phyloP scores from a whole-genome alignment of 2,113 vertebrate genomes.

The Peromyscus polionotus region DNA sequence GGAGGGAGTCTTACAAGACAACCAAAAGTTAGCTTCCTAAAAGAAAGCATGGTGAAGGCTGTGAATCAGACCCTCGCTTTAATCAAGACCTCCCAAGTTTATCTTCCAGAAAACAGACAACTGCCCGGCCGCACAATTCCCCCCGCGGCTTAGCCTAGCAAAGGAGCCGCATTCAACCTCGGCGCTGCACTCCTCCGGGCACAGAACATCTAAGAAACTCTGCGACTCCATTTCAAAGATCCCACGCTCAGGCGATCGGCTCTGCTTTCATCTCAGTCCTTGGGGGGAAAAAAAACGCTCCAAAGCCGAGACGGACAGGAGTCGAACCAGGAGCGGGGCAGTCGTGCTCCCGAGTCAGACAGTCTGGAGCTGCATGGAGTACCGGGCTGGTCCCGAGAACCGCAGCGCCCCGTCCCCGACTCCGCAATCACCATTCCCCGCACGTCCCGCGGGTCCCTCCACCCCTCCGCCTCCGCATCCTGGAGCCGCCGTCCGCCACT shows the following conservation, averaged over 20 bases:
- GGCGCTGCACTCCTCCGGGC: neutral
- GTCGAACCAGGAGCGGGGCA: neutral
- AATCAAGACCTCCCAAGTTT: neutral
- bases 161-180: neutral
- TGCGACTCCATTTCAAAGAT: conserved; percentile 29
- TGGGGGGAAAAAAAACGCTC: neutral
- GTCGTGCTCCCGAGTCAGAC: neutral
- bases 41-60: neutral
- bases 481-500: neutral
- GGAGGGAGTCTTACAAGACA: neutral
- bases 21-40: conserved; percentile 57
- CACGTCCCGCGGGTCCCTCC: neutral
- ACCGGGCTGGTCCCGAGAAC: neutral
- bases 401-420: neutral
- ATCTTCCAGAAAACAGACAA: neutral
- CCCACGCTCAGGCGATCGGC: neutral
- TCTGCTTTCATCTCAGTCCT: neutral
- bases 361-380: neutral
- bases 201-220: neutral
- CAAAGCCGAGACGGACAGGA: neutral
- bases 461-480: neutral
- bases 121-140: neutral
- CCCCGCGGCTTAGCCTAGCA: neutral
- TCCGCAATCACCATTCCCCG: conserved; percentile 24
- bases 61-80: neutral